Conservation (phyloP, 2,113 vertebrate species). For the Ciconia boyciana region DNA sequence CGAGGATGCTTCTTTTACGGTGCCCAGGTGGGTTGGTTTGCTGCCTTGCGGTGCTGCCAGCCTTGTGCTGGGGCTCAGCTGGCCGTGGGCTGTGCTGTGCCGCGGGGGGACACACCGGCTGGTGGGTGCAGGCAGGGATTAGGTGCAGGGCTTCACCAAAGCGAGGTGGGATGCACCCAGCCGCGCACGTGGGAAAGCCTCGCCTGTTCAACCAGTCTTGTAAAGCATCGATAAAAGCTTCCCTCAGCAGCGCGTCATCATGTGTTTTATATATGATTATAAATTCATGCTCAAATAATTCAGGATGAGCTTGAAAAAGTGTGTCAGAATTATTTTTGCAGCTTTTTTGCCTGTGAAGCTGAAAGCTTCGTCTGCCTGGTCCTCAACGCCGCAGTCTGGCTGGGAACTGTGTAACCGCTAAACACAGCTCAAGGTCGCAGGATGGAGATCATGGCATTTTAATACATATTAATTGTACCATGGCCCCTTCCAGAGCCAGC, state of each 20-base stretch:
- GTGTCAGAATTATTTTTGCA: background rate
- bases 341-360: background rate
- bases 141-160: background rate
- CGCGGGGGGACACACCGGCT: accelerated
- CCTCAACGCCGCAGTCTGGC: accelerated
- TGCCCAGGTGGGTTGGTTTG: background rate
- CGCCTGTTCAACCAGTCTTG: background rate
- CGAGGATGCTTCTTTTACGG: accelerated
- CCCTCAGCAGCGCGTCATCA: accelerated
- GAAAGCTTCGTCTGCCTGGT: background rate
- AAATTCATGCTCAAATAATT: background rate
- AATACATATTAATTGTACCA: background rate
- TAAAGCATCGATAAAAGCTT: accelerated
- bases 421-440: background rate
- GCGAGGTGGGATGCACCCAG: too few relatives aligned
- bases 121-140: background rate
- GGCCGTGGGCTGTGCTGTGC: accelerated
- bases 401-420: accelerated
- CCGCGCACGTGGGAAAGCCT: accelerated
- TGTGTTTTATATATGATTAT: too few relatives aligned
- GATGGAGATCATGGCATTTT: background rate
- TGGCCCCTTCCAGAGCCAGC: background rate
- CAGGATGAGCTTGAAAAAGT: background rate
- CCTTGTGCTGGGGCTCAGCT: background rate
- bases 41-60: background rate